Percentiles rank a stretch among this genome's conserved stretches.
These are phyloP conservation scores for Wasmannia auropunctata DNA, from an alignment of 1,140 invertebrate genomes.

Conservation along the genomic window DNA sequence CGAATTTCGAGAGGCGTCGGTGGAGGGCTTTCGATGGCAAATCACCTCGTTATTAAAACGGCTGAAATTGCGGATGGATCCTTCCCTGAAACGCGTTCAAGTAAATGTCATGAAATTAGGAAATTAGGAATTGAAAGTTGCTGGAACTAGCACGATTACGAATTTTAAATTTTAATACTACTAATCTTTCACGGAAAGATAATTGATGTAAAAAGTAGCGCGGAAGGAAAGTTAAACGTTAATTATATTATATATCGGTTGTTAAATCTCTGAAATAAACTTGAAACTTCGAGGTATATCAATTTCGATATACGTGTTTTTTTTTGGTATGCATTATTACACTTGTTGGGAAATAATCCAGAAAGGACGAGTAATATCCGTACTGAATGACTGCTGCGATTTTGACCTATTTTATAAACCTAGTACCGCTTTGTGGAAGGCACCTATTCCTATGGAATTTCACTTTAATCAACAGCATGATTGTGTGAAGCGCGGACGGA, in stretches of 20 bases:
- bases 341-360: not conserved
- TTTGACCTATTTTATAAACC: not conserved
- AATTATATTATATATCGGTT: not conserved
- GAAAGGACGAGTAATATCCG: not conserved
- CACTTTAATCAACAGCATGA: slow-evolving; percentile 49
- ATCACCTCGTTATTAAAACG: not conserved
- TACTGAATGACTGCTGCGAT: not conserved
- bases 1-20: slow-evolving; percentile 25
- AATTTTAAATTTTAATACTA: not conserved
- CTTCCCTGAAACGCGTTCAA: no score
- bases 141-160: not conserved
- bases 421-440: not conserved
- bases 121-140: not conserved
- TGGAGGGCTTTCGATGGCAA: not conserved
- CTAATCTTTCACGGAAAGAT: not conserved
- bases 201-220: not conserved
- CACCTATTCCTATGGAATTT: slow-evolving; percentile 9
- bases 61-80: not conserved
- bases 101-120: not conserved
- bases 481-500: slow-evolving; percentile 40
- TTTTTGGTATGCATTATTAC: not conserved
- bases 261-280: not conserved
- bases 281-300: not conserved
- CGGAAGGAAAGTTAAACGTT: not conserved
- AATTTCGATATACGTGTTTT: not conserved